A percentile compares a stretch with the other conserved stretches of the same genome.
phyloP scores from a whole-genome alignment of 2,113 vertebrate species.

The Microcebus jonahi region DNA sequence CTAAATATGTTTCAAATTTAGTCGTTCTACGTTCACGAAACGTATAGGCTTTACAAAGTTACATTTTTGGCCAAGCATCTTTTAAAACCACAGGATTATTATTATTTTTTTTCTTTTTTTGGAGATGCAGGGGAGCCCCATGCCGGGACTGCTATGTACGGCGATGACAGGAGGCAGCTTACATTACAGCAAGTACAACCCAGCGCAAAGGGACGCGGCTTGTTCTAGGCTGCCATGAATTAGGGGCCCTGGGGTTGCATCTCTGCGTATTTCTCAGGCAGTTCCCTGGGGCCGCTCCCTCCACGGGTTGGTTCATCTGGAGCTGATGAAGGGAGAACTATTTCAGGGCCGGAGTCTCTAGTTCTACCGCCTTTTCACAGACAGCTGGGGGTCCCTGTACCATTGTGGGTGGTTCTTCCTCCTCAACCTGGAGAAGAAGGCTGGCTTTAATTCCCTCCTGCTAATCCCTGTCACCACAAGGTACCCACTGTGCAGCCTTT shows the following conservation, averaged over 20 bases:
- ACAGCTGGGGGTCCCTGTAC: not conserved
- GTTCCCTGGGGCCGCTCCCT: not conserved
- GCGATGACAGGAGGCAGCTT: constrained; percentile 56
- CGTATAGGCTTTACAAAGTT: constrained; percentile 27
- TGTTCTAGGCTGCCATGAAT: constrained; percentile 30
- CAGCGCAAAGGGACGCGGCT: not conserved
- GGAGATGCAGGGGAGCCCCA: not conserved
- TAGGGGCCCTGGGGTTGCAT: not conserved
- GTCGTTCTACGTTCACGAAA: constrained; percentile 1
- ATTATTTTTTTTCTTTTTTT: constrained; percentile 33
- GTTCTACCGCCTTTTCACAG: not conserved
- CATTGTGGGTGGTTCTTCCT: constrained; percentile 51
- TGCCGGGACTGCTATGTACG: accelerated
- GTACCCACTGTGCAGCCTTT: not conserved
- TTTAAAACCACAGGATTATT: constrained; percentile 52
- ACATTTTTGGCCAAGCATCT: constrained; percentile 25
- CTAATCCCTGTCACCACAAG: not conserved
- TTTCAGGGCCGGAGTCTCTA: not conserved
- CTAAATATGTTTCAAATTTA: constrained; percentile 63
- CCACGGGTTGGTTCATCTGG: constrained; percentile 58
- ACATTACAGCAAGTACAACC: not conserved
- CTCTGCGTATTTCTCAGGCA: not conserved
- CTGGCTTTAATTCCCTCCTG: not conserved
- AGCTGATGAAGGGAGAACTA: constrained; percentile 57
- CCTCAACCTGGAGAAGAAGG: not conserved